phyloP scores from a whole-genome alignment of 2,113 vertebrate species.

The Sinocyclocheilus anshuiensis region DNA sequence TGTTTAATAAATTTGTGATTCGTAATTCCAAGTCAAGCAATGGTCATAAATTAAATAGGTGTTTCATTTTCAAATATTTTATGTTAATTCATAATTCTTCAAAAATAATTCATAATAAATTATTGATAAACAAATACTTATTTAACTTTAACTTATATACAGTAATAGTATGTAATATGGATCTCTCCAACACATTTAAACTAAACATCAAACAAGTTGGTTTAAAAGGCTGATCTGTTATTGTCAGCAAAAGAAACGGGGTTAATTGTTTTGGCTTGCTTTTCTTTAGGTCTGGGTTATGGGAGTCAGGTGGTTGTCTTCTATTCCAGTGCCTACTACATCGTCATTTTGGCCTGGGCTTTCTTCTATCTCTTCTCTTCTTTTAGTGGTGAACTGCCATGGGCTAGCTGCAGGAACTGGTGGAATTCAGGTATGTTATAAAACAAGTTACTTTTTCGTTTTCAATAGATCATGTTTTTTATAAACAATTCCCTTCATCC shows the following conservation, averaged over 20 bases:
- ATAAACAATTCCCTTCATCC: background rate
- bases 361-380: slow-evolving; percentile 95
- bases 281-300: slow-evolving; percentile 74
- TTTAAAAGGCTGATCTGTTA: background rate
- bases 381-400: slow-evolving; percentile 85
- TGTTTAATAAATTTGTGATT: background rate
- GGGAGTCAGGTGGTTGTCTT: slow-evolving; percentile 75
- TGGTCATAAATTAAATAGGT: background rate
- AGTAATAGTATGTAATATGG: background rate
- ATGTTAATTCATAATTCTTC: background rate
- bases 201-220: background rate
- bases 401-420: slow-evolving; percentile 85
- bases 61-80: too few relatives aligned
- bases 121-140: background rate
- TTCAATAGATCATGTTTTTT: background rate
- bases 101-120: background rate
- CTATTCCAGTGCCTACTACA: slow-evolving; percentile 83
- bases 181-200: background rate
- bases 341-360: slow-evolving; percentile 94
- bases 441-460: background rate
- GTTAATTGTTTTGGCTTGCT: slow-evolving; percentile 15
- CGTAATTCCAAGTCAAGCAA: background rate
- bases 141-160: too few relatives aligned
- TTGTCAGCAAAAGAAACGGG: background rate
- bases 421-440: slow-evolving; percentile 88